Evolutionary conservation across 2,888 invertebrate genomes (phyloP).

Genomic region (Sturmia bella): DNA sequence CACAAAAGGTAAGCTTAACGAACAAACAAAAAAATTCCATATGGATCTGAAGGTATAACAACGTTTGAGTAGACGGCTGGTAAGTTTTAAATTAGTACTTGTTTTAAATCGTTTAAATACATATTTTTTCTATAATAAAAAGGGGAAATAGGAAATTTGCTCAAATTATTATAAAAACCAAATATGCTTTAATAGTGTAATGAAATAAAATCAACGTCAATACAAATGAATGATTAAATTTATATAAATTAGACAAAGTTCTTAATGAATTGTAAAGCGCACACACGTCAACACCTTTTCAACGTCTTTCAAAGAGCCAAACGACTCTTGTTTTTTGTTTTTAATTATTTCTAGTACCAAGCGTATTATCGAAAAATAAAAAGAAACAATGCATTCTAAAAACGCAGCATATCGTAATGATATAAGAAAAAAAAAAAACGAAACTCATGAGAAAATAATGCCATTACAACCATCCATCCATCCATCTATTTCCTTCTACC

Average conservation of each 20-base stretch:
- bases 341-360: conserved; percentile 57
- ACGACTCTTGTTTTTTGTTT: conserved; percentile 48
- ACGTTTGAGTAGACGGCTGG: conserved; percentile 80
- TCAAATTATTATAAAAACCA: conserved; percentile 68
- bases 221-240: conserved; percentile 58
- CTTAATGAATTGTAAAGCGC: conserved; percentile 72
- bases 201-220: conserved; percentile 32
- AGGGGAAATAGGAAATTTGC: conserved; percentile 72
- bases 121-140: conserved; percentile 66
- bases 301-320: conserved; percentile 71
- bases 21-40: conserved; percentile 74
- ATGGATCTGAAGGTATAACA: conserved; percentile 80
- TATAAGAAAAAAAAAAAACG: background rate
- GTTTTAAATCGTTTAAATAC: conserved; percentile 54
- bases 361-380: conserved; percentile 17
- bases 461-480: no score
- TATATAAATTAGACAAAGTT: conserved; percentile 24
- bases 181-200: conserved; percentile 45
- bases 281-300: conserved; percentile 80
- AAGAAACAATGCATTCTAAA: background rate
- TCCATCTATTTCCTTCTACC: conserved; percentile 14
- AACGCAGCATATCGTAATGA: background rate
- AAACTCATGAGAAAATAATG: background rate
- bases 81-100: conserved; percentile 76
- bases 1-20: conserved; percentile 79